Evolutionary conservation across 2,888 invertebrate genomes (phyloP), one percentile per base, ranked within the genome.

Genomic region (Lottia scabra): DNA sequence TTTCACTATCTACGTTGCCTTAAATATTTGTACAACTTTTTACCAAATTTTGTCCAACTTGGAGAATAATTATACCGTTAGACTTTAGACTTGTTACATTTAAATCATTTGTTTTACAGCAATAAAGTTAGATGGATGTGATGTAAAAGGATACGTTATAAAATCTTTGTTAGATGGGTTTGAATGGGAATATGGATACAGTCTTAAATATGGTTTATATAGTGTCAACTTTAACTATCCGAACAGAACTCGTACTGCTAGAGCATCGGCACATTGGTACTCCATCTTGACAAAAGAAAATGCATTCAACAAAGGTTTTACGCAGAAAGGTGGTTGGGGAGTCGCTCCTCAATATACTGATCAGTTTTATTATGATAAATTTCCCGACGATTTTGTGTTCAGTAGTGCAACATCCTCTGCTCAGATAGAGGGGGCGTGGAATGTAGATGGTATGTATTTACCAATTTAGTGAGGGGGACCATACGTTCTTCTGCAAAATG

Each of bases 151-250:
- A 0, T 96, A 95, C 83, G 92, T 94, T 0, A 92, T 93, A 72
- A 95, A 95, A 95, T 94, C 94, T 79, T 89, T 96, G 13, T 91
- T 95, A 88, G 95, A 96, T 83, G 94, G 94, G 85, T 95, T 93
- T 87, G 95, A 95, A 87, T 96, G 95, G 95, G 91, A 91, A 74
- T 91, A 91, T 64, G 95, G 95, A 43, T 95, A 92, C 85, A 92
- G 93, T 92, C 93, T 84, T 44, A 80, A 79, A 30, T 94, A 94
- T 90, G 94, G 94, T 77, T 90, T 94, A 72, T 93, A 93, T 85
- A 91, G 92, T 85, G 94, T 94, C 56, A 93, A 94, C 89, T 94
- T 94, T 87, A 89, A 91, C 66, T 92, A 93, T 84, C 92, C 93
- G 13, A 91, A 92, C 77, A 92, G 92, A 83, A 92, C 92, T 65